These are phyloP conservation scores for Caenorhabditis japonica DNA, from an alignment of 2,888 invertebrate genomes.

Conservation along the genomic window DNA sequence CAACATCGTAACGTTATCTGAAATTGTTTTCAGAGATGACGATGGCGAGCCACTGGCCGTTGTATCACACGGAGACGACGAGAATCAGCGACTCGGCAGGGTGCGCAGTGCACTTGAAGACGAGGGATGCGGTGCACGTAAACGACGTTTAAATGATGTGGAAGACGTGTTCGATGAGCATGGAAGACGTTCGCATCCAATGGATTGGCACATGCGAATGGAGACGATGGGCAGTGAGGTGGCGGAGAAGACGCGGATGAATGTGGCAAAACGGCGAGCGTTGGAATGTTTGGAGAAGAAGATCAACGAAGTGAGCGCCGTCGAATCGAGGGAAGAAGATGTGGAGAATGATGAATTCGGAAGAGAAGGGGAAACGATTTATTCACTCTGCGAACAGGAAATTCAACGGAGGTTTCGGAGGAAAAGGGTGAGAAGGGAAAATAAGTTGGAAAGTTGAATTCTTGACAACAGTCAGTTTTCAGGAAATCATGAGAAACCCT, in stretches of 20 bases:
- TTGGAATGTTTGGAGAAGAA: conserved; percentile 34
- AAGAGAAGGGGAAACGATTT: conserved; percentile 7
- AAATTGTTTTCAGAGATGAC: conserved; percentile 40
- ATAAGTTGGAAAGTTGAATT: neutral
- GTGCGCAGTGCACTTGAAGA: conserved; percentile 38
- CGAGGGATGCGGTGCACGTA: conserved; percentile 29
- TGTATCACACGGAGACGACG: conserved; percentile 11
- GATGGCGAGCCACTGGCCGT: conserved; percentile 29
- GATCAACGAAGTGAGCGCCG: conserved; percentile 29
- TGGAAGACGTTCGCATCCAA: conserved; percentile 43
- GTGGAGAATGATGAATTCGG: neutral
- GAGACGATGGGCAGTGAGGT: conserved; percentile 21
- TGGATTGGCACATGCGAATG: conserved; percentile 52
- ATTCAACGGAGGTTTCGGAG: conserved; percentile 22
- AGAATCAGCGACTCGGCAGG: conserved; percentile 7
- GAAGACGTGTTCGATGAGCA: conserved; percentile 43
- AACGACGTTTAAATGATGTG: conserved; percentile 26
- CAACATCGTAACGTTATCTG: too few relatives aligned
- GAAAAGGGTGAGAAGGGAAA: conserved; percentile 12
- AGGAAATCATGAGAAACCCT: conserved; percentile 45
- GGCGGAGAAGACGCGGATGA: conserved; percentile 11
- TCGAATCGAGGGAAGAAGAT: neutral
- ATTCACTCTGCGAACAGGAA: conserved; percentile 32
- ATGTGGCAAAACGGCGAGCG: conserved; percentile 45
- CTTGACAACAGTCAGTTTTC: neutral